A percentile compares a stretch with the other conserved stretches of the same genome.
Evolutionary conservation across 2,888 invertebrate genomes (phyloP).

Genomic region (Limenitis camilla): DNA sequence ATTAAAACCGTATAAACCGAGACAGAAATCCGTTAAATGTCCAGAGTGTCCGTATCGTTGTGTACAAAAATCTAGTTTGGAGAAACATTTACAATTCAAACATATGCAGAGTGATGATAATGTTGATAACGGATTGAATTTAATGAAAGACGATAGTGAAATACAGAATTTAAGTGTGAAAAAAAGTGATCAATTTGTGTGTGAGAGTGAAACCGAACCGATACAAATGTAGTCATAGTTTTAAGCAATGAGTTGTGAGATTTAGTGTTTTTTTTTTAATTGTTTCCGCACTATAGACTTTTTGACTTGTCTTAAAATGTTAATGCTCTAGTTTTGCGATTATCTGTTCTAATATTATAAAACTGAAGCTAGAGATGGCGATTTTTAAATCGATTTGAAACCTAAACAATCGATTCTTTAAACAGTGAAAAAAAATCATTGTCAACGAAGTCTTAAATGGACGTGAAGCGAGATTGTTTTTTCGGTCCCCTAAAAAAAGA

Average conservation of each 20-base stretch:
- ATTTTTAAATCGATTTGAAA: too few species aligned
- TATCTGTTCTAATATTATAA: too few species aligned
- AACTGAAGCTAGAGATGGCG: too few species aligned
- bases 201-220: slow-evolving; percentile 26
- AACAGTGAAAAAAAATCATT: too few species aligned
- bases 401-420: too few species aligned
- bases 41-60: slow-evolving; percentile 58
- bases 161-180: slow-evolving; percentile 26
- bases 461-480: too few species aligned
- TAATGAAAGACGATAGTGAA: slow-evolving; percentile 21
- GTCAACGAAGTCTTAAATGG: too few species aligned
- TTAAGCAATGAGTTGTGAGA: slow-evolving; percentile 10
- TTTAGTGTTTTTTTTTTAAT: slow-evolving; percentile 6
- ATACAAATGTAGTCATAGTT: slow-evolving; percentile 32
- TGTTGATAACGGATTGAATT: slow-evolving; percentile 13
- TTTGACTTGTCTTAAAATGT: not conserved
- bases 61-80: slow-evolving; percentile 63
- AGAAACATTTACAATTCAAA: slow-evolving; percentile 64
- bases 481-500: too few species aligned
- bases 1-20: slow-evolving; percentile 54
- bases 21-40: slow-evolving; percentile 64
- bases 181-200: slow-evolving; percentile 18
- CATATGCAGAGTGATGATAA: slow-evolving; percentile 32
- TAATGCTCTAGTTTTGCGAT: not conserved
- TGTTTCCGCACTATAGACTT: not conserved